Evolutionary conservation across 2,888 invertebrate species (phyloP), one percentile per base, ranked within the genome.

Genomic region (Cataglyphis altisquamis): DNA sequence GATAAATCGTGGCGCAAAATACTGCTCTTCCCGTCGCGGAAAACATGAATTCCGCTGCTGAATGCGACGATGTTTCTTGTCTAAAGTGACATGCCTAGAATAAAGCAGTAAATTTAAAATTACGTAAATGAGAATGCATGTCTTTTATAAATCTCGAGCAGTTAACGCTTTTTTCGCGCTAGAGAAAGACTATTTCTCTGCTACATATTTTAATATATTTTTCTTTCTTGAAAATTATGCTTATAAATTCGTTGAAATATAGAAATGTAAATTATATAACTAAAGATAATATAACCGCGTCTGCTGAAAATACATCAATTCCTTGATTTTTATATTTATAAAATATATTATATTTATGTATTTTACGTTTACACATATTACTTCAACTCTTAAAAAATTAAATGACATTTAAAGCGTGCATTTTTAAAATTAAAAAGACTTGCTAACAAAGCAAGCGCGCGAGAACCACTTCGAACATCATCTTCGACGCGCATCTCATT

Each of bases 401-500:
- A 52, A n/a, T 52, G 48, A 52, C 8, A 8, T 52, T 52, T 36
- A 36, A 36, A 64, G 15, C 18, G 4, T 63, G 60, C 25, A 29
- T 15, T 60, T 15, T 36, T 36, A 3, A 9, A 9, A 63, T 29
- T 64, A n/a, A 36, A 32, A 41, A 66, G 15, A 12, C 45, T 25
- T 25, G 36, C 4, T 39, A 55, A 41, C 29, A 36, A 52, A 8
- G 10, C 12, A 4, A 52, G n/a, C n/a, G 52, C 18, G 64, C 55
- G 6, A 77, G 15, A 68, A 32, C 21, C 41, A 45, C 25, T 21
- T 60, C 32, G 15, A 55, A 0, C 39, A 57, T 60, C 68, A 57
- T 57, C 9, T 39, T 75, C 4, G 55, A 21, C 21, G 72, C 32
- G 36, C 86, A 86, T 90, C 88, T 91, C 90, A 86, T 91, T 92